These are phyloP conservation scores for Maconellicoccus hirsutus DNA, from an alignment of 1,140 invertebrate genomes.

Conservation along the genomic window DNA sequence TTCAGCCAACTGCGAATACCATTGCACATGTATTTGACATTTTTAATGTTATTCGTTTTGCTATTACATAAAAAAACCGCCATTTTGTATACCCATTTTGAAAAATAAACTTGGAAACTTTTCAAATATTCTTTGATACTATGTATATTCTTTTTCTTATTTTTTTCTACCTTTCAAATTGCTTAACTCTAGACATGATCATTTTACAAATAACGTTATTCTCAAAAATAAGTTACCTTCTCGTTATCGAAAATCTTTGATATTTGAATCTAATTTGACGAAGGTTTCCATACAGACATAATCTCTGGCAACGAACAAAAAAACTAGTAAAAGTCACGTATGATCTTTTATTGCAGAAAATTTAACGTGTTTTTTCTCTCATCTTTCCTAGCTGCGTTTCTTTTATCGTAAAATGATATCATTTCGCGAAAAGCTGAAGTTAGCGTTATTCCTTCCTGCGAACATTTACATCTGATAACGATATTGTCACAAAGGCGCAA, in stretches of 20 bases:
- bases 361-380: background rate
- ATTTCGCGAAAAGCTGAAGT: background rate
- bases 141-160: background rate
- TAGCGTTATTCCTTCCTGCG: background rate
- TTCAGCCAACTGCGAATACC: background rate
- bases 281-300: background rate
- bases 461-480: background rate
- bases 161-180: background rate
- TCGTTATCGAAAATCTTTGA: slow-evolving; percentile 4
- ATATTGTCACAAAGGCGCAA: background rate
- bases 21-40: background rate
- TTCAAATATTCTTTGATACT: background rate
- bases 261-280: slow-evolving; percentile 9
- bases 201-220: slow-evolving; percentile 6
- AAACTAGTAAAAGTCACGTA: background rate
- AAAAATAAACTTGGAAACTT: background rate
- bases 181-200: background rate
- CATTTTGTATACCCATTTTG: background rate
- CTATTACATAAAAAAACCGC: background rate
- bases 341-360: background rate
- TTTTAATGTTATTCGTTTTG: background rate
- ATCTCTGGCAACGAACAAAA: background rate
- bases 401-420: slow-evolving; percentile 1
- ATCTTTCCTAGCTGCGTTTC: background rate
- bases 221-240: background rate